Evolutionary conservation across 2,113 vertebrate species (phyloP).

Genomic region (Prolemur simus): DNA sequence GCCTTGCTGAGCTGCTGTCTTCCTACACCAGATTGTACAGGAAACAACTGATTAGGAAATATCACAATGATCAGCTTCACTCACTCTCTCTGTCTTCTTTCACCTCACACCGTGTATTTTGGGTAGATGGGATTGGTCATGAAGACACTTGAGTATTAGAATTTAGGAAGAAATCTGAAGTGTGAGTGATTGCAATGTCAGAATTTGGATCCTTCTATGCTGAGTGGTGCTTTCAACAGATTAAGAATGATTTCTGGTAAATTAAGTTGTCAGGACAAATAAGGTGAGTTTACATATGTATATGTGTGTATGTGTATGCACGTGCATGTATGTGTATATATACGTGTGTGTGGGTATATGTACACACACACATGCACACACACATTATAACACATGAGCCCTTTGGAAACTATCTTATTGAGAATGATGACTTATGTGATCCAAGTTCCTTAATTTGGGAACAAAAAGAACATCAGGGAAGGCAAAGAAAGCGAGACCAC

Average conservation of each 20-base stretch:
- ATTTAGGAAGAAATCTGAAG: slow-evolving; percentile 67
- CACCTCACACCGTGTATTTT: background rate
- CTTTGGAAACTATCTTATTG: background rate
- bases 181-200: slow-evolving; percentile 64
- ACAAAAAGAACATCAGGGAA: slow-evolving; percentile 53
- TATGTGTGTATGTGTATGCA: background rate
- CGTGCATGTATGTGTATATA: background rate
- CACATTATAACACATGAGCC: background rate
- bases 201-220: slow-evolving; percentile 54
- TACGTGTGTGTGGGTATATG: background rate
- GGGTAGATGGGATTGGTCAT: background rate
- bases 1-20: background rate
- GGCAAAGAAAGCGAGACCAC: slow-evolving; percentile 60
- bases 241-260: background rate
- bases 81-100: background rate
- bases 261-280: background rate
- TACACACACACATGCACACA: background rate
- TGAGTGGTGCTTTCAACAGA: background rate
- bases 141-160: background rate
- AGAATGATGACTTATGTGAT: slow-evolving; percentile 70
- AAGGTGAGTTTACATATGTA: background rate
- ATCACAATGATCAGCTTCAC: background rate
- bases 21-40: background rate
- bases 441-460: slow-evolving; percentile 54
- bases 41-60: background rate